phyloP scores from a whole-genome alignment of 1,140 invertebrate species.

The Atta colombica region DNA sequence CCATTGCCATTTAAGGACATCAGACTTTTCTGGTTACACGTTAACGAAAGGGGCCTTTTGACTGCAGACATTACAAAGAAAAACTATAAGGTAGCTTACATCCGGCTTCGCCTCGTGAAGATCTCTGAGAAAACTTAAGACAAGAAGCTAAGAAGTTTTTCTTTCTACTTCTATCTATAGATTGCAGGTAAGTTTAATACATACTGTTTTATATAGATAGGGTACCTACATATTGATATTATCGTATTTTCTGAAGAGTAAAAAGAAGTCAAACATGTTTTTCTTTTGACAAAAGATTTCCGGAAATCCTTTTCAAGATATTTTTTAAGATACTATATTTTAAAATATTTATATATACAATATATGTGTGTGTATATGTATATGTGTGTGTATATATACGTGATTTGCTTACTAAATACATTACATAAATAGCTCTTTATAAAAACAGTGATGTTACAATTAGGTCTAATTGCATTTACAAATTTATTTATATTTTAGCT shows the following conservation, averaged over 20 bases:
- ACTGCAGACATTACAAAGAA: constrained; percentile 33
- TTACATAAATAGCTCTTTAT: no score
- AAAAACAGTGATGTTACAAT: no score
- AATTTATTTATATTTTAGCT: no score
- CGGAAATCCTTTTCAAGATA: background rate
- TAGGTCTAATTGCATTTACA: no score
- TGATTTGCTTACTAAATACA: no score
- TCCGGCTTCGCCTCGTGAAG: constrained; percentile 4
- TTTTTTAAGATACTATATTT: background rate
- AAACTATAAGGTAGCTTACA: constrained; percentile 57
- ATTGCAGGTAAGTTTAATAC: constrained; percentile 40
- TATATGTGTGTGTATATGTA: no score
- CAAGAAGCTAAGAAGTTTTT: constrained; percentile 35
- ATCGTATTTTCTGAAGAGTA: background rate
- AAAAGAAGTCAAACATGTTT: background rate
- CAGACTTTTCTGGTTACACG: constrained; percentile 37
- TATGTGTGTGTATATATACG: no score
- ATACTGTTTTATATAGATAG: background rate
- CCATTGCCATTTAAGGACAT: constrained; percentile 39
- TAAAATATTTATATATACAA: no score
- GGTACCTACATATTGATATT: background rate
- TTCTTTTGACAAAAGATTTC: background rate
- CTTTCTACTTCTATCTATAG: background rate
- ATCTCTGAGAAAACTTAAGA: constrained; percentile 37
- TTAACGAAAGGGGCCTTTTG: constrained; percentile 9